Base-by-base conservation (phyloP, 2,888 invertebrate genomes). In the Mesorhabditis spiculigera region DNA sequence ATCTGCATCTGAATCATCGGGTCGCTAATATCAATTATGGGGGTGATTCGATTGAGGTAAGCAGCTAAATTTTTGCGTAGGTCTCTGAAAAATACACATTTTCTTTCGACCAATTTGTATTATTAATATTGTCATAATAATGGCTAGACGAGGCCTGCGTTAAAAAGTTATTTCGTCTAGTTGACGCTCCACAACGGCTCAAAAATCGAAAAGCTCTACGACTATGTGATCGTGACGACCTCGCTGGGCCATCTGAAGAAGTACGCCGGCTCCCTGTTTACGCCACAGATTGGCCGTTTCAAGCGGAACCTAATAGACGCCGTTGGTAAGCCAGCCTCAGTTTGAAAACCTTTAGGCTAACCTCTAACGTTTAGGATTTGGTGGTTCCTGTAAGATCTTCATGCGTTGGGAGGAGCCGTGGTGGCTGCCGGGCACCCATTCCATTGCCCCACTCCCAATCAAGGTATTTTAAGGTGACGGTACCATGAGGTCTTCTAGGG, bases 191-290 rank as follows among this genome's bases (percentile, higher is more conserved):
- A 69, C 43, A 68, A 74, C 28, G 72, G 72, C 13, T 69, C 65
- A 8, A n/a, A 63, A 13, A 41, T 75, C 45, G 61, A 68, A 42
- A 69, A 66, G 5, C 70, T 67, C 65, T 83, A 79, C 68, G 83
- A 83, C 62, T 81, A 77, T 66, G 81, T 83, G 2, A 79, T 83
- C 68, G 82, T 82, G 5, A 83, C 83, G 4, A 75, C 79, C 5
- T 78, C 82, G 5, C 70, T 83, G n/a, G 83, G 83, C 8, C 82
- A 82, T 70, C 73, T 83, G 62, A 83, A 83, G 67, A 77, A 76
- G 61, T 79, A 75, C 63, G 77, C 77, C 70, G 70, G 75, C 50
- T 73, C 62, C 43, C 74, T 79, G 63, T 79, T 79, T 73, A 76
- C 76, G 4, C 79, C 79, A 58, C 71, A 75, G 6, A 66, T 78